A percentile compares a stretch with the other conserved stretches of the same genome.
These are phyloP conservation scores for Drosophila erecta DNA, from an alignment of 1,140 invertebrate species.

Conservation along the genomic window DNA sequence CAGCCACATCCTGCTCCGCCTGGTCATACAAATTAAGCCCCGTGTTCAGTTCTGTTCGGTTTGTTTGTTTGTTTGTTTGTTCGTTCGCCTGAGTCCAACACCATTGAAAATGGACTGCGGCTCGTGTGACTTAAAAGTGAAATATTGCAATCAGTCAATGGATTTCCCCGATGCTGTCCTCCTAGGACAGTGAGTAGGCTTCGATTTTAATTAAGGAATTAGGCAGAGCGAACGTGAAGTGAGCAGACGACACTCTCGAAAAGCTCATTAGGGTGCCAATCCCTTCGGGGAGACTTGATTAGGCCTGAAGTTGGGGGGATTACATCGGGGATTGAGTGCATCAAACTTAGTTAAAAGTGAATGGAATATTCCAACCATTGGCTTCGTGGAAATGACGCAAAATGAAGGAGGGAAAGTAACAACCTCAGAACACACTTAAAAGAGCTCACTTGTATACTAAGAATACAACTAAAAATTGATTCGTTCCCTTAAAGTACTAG, in stretches of 20 bases:
- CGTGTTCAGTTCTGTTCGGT: constrained; percentile 48
- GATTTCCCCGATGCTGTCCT: constrained; percentile 54
- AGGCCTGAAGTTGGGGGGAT: constrained; percentile 7
- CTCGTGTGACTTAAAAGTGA: constrained; percentile 78
- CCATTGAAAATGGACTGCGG: constrained; percentile 17
- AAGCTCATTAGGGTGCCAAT: constrained; percentile 64
- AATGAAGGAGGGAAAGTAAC: too few relatives aligned
- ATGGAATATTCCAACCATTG: not conserved
- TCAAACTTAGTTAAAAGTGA: constrained; percentile 38
- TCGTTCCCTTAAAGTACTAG: too few relatives aligned
- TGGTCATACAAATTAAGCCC: constrained; percentile 79
- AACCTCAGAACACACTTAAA: too few relatives aligned
- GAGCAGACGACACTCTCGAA: constrained; percentile 41
- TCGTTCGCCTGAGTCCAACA: constrained; percentile 5
- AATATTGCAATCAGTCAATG: constrained; percentile 83
- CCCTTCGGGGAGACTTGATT: constrained; percentile 17
- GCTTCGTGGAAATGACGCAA: too few relatives aligned
- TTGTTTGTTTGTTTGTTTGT: constrained; percentile 56
- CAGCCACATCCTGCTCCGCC: constrained; percentile 26
- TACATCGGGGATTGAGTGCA: constrained; percentile 30
- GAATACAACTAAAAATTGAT: too few relatives aligned
- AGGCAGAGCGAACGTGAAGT: constrained; percentile 59
- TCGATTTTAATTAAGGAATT: constrained; percentile 83
- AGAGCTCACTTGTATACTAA: too few relatives aligned
- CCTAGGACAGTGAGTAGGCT: constrained; percentile 64